Base-by-base conservation (phyloP, 2,797 vertebrate species). In the Neosilurus mollespiculum region DNA sequence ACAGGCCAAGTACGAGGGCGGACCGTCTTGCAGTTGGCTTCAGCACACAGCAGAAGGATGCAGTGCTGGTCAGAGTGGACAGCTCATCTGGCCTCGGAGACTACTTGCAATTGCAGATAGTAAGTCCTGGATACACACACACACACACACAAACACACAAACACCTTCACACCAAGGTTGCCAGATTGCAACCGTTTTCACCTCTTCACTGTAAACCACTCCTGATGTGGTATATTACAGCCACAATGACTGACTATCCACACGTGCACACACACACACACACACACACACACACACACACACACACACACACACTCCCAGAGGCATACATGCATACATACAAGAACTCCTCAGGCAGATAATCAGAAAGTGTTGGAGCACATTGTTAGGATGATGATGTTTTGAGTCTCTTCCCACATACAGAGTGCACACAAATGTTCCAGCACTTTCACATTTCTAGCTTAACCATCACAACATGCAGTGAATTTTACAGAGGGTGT, bases 21-120 rank as follows among this genome's bases (percentile, higher is more conserved):
- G 98, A 99, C 95, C 95, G 98, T 82, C 95, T 99, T 84, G 98
- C 98, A 34, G 96, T 99, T 83, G 98, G 98, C 66, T 99, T 99
- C 93, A 99, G 98, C 91, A 99, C 97, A 34, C 97, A 98, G 89
- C 97, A 97, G 88, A 99, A 99, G 88, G 96, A 99, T 83, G 97
- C 98, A 9, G 92, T 98, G 16, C 91, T 99, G 91, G 97, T 99
- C 43, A 93, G 98, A 61, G 98, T 99, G 92, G 98, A 99, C 95
- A 99, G 98, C 83, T 97, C 98, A 16, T 95, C 96, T 22, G 98
- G 98, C 83, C 94, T 99, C 14, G 98, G 98, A 90, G 98, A 99
- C 92, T 99, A 99, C 93, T 93, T 99, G 88, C 97, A 99, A 93
- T 96, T 99, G 84, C 97, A 99, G 84, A 98, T 99, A 90, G 98